phyloP scores from a whole-genome alignment of 2,797 vertebrate genomes.

The Enteromius mattozi region DNA sequence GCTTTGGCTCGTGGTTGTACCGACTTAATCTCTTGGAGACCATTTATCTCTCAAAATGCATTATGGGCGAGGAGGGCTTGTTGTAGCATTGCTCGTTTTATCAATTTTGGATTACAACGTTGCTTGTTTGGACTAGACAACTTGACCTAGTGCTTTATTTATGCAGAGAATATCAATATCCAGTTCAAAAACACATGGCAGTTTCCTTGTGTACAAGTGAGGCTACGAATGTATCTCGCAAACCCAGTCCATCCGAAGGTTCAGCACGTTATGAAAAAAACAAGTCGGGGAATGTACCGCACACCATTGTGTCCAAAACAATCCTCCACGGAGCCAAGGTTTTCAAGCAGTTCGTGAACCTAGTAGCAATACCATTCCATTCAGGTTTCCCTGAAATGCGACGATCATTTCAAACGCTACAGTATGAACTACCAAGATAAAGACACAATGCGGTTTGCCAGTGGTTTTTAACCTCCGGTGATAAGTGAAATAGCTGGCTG shows the following conservation, averaged over 20 bases:
- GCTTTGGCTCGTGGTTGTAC: slow-evolving; percentile 38
- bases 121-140: slow-evolving; percentile 14
- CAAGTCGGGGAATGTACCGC: slow-evolving; percentile 25
- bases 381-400: slow-evolving; percentile 11
- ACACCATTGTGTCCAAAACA: slow-evolving; percentile 39
- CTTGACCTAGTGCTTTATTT: slow-evolving; percentile 6
- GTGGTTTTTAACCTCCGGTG: slow-evolving; percentile 15
- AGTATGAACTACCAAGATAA: neutral
- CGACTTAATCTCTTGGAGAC: slow-evolving; percentile 42
- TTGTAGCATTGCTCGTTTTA: slow-evolving; percentile 9
- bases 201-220: neutral
- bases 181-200: neutral
- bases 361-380: slow-evolving; percentile 22
- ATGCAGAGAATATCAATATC: slow-evolving; percentile 7
- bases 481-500: slow-evolving; percentile 37
- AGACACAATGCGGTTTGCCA: slow-evolving; percentile 15
- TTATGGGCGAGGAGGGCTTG: slow-evolving; percentile 14
- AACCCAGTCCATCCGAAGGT: slow-evolving; percentile 40
- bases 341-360: slow-evolving; percentile 40
- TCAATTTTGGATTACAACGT: slow-evolving; percentile 11
- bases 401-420: slow-evolving; percentile 21
- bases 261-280: slow-evolving; percentile 40
- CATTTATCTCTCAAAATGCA: slow-evolving; percentile 44
- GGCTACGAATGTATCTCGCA: slow-evolving; percentile 42
- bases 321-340: slow-evolving; percentile 11